Conservation (phyloP, 2,888 invertebrate species). For the Eupithecia subfuscata region DNA sequence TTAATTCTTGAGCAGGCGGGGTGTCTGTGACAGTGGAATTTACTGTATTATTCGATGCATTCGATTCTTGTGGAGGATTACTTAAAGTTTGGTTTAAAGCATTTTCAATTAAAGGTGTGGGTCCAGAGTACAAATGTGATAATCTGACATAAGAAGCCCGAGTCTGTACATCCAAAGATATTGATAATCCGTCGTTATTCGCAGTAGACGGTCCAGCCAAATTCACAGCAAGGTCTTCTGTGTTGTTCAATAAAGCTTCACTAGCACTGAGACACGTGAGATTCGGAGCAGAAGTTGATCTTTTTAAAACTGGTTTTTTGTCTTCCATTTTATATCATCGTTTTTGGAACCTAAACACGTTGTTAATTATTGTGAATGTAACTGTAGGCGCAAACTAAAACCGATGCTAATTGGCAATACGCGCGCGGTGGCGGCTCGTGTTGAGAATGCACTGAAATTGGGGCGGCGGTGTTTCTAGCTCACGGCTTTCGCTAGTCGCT, state of each 20-base stretch:
- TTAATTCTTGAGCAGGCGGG: not conserved
- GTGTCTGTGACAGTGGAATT: not conserved
- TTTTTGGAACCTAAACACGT: not conserved
- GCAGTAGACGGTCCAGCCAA: not conserved
- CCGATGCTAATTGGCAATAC: conserved; percentile 16
- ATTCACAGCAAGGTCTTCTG: not conserved
- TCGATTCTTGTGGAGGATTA: not conserved
- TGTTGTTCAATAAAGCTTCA: not conserved
- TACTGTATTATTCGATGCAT: not conserved
- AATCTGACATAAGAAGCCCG: too few relatives aligned
- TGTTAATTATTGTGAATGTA: conserved; percentile 8
- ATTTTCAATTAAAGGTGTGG: too few relatives aligned
- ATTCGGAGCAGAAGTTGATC: not conserved
- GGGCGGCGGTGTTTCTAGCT: conserved; percentile 20
- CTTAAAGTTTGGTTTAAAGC: too few relatives aligned
- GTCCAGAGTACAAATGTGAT: too few relatives aligned
- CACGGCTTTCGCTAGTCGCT: not conserved
- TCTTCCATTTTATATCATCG: conserved; percentile 24
- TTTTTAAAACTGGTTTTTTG: not conserved
- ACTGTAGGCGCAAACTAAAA: not conserved
- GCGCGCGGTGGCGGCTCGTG: conserved; percentile 16
- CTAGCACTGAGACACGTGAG: not conserved
- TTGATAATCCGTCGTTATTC: not conserved
- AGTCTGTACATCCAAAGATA: too few relatives aligned
- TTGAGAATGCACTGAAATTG: conserved; percentile 20